phyloP scores from a whole-genome alignment of 2,113 vertebrate genomes.

The Ranitomeya imitator region DNA sequence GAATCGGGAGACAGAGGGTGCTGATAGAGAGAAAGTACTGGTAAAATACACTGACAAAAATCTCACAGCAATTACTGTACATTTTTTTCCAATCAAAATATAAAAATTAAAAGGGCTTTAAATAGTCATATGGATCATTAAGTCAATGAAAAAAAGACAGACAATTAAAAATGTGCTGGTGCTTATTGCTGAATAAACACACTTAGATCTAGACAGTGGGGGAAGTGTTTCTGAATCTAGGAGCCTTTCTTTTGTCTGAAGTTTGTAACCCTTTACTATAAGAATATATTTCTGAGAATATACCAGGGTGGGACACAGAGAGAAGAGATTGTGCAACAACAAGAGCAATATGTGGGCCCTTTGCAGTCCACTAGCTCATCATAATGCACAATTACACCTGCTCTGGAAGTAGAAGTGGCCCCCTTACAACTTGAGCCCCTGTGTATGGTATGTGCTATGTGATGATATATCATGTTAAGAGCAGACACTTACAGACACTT shows the following conservation, averaged over 20 bases:
- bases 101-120: conserved; percentile 57
- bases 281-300: neutral
- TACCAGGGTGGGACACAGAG: no score
- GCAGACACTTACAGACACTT: no score
- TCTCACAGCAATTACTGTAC: conserved; percentile 60
- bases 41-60: conserved; percentile 29
- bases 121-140: conserved; percentile 58
- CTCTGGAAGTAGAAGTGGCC: no score
- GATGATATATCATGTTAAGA: no score
- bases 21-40: neutral
- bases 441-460: no score
- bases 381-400: no score
- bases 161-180: conserved; percentile 54
- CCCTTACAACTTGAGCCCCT: no score
- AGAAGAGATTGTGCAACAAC: no score
- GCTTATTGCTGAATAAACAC: conserved; percentile 57
- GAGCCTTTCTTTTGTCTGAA: conserved; percentile 12
- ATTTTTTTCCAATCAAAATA: conserved; percentile 54
- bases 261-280: conserved; percentile 36
- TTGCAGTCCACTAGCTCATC: no score
- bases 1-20: neutral
- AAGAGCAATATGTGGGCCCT: no score
- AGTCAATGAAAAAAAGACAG: conserved; percentile 40
- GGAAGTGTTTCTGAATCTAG: conserved; percentile 8
- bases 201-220: conserved; percentile 10